Conservation (phyloP, 2,888 invertebrate species). For the Drosophila barbarae region DNA sequence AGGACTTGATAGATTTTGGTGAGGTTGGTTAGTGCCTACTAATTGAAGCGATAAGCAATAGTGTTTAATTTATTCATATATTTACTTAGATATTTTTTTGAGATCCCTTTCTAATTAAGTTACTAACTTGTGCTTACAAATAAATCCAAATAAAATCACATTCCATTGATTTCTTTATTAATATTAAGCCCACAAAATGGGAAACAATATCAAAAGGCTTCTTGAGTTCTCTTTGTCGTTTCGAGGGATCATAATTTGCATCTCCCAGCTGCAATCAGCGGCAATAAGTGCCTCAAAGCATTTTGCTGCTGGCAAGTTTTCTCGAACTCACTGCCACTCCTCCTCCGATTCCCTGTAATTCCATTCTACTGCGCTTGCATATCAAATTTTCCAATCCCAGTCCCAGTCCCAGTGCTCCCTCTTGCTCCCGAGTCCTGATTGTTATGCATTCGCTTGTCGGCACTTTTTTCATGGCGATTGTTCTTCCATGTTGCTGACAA, state of each 20-base stretch:
- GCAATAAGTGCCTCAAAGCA: slow-evolving; percentile 35
- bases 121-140: too few species aligned
- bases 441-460: slow-evolving; percentile 71
- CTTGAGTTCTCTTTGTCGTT: slow-evolving; percentile 16
- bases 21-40: neutral
- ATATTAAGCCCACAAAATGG: neutral
- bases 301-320: slow-evolving; percentile 13
- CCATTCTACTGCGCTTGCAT: slow-evolving; percentile 19
- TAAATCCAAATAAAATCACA: neutral
- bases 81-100: too few species aligned
- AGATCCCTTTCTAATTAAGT: too few species aligned
- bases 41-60: too few species aligned
- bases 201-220: neutral
- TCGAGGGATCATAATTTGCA: slow-evolving; percentile 15
- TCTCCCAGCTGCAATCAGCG: slow-evolving; percentile 21
- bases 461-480: slow-evolving; percentile 62
- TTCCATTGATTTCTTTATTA: neutral
- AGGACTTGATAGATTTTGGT: slow-evolving; percentile 1
- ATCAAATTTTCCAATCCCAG: slow-evolving; percentile 23
- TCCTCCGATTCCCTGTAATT: slow-evolving; percentile 5
- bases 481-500: slow-evolving; percentile 64
- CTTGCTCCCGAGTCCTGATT: slow-evolving; percentile 35
- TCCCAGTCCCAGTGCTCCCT: slow-evolving; percentile 2
- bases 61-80: too few species aligned
- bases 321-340: neutral